Evolutionary conservation across 2,888 invertebrate genomes (phyloP).

Genomic region (Netelia fuscicornis): DNA sequence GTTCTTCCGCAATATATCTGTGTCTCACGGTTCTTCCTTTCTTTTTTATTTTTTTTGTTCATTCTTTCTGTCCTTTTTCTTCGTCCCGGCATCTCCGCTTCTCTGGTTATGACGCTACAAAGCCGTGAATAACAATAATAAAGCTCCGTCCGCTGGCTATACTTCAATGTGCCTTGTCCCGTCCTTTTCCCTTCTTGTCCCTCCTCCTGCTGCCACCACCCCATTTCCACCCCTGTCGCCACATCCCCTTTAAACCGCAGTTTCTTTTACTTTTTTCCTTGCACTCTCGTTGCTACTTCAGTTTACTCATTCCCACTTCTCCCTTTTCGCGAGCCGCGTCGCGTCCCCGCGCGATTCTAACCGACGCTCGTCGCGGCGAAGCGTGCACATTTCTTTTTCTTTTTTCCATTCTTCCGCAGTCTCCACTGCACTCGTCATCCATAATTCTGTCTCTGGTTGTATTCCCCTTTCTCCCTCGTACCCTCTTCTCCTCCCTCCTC

Average conservation of each 20-base stretch:
- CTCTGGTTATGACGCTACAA: slow-evolving; percentile 66
- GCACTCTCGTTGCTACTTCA: slow-evolving; percentile 41
- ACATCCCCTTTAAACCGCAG: slow-evolving; percentile 28
- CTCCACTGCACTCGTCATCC: slow-evolving; percentile 42
- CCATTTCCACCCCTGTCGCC: neutral
- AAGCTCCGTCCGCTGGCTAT: slow-evolving; percentile 53
- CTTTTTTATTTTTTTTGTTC: slow-evolving; percentile 12
- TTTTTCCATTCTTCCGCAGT: neutral
- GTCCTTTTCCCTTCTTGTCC: slow-evolving; percentile 17
- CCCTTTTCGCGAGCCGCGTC: slow-evolving; percentile 16
- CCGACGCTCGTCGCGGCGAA: slow-evolving; percentile 35
- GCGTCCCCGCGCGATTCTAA: slow-evolving; percentile 4
- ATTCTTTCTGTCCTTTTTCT: slow-evolving; percentile 3
- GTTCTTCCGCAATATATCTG: slow-evolving; percentile 33
- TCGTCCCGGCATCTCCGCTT: slow-evolving; percentile 52
- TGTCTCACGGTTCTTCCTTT: slow-evolving; percentile 22
- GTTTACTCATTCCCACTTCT: slow-evolving; percentile 46
- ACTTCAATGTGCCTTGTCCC: slow-evolving; percentile 44
- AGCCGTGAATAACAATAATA: slow-evolving; percentile 68
- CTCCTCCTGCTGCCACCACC: neutral
- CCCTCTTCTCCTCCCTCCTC: slow-evolving; percentile 11
- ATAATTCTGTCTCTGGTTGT: slow-evolving; percentile 58
- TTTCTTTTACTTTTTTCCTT: slow-evolving; percentile 26
- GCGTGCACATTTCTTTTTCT: slow-evolving; percentile 21
- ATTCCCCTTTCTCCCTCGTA: slow-evolving; percentile 2